A percentile compares a stretch with the other conserved stretches of the same genome.
phyloP scores from a whole-genome alignment of 1,140 invertebrate species.

The Eulimnadia texana region DNA sequence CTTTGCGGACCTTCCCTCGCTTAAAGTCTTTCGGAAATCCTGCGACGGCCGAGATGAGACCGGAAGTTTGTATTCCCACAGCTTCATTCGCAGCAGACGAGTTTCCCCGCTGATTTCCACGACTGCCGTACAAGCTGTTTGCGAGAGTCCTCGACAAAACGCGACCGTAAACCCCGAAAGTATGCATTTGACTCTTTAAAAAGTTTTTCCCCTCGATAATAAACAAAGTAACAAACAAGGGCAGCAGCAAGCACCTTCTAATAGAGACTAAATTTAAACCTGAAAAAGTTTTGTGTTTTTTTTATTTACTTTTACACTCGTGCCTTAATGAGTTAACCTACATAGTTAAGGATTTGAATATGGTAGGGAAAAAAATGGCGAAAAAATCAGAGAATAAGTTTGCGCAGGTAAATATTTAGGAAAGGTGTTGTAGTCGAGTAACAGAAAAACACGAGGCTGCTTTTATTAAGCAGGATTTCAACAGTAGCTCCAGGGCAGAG shows the following conservation, averaged over 20 bases:
- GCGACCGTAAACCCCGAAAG: conserved; percentile 34
- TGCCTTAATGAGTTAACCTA: background rate
- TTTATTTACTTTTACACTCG: background rate
- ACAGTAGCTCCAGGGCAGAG: too few relatives aligned
- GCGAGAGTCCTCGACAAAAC: conserved; percentile 56
- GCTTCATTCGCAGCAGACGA: background rate
- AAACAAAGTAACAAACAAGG: background rate
- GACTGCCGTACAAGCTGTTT: conserved; percentile 54
- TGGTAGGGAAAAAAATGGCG: background rate
- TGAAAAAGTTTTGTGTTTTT: background rate
- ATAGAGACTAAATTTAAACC: too few relatives aligned
- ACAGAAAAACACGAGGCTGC: too few relatives aligned
- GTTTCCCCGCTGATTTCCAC: conserved; percentile 29
- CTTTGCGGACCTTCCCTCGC: conserved; percentile 57
- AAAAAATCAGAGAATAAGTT: background rate
- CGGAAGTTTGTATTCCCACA: background rate
- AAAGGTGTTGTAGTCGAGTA: too few relatives aligned
- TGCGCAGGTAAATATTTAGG: too few relatives aligned
- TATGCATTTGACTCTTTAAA: too few relatives aligned
- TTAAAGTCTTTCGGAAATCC: conserved; percentile 81
- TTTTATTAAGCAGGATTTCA: too few relatives aligned
- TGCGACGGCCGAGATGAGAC: conserved; percentile 58
- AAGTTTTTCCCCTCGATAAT: too few relatives aligned
- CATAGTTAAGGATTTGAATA: background rate
- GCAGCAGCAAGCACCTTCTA: too few relatives aligned